phyloP scores from a whole-genome alignment of 2,113 vertebrate genomes.

The Cololabis saira region DNA sequence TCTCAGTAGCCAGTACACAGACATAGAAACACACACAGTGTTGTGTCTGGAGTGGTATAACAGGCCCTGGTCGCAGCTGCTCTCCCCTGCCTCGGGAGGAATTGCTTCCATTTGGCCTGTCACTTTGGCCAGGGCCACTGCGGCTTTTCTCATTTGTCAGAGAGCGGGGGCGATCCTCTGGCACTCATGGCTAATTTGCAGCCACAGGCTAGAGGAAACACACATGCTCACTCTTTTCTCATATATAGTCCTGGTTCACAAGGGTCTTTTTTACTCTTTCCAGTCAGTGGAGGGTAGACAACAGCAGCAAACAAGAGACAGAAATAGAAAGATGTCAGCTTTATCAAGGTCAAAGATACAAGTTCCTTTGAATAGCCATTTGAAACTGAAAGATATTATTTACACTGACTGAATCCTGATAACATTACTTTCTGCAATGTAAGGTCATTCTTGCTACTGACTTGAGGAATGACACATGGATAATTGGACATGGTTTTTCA shows the following conservation, averaged over 20 bases:
- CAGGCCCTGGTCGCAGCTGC: constrained; percentile 82
- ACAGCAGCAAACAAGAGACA: constrained; percentile 31
- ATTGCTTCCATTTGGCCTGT: constrained; percentile 89
- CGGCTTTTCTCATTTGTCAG: constrained; percentile 84
- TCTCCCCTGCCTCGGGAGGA: constrained; percentile 82
- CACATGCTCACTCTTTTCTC: constrained; percentile 30
- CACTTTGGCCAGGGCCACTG: constrained; percentile 77
- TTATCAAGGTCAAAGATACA: constrained; percentile 43
- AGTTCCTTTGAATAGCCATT: constrained; percentile 9
- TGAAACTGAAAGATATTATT: too few species aligned
- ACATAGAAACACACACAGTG: constrained; percentile 24
- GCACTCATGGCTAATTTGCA: constrained; percentile 78
- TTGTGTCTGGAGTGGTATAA: constrained; percentile 73
- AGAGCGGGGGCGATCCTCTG: constrained; percentile 74
- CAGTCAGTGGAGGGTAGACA: constrained; percentile 24
- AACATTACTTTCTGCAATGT: too few species aligned
- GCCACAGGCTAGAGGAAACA: constrained; percentile 60
- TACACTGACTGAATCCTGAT: too few species aligned
- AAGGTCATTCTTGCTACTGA: too few species aligned
- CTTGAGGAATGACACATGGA: too few species aligned
- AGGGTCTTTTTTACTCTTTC: constrained; percentile 57
- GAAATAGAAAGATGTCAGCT: constrained; percentile 25
- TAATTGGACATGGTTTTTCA: too few species aligned
- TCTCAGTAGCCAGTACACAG: constrained; percentile 36
- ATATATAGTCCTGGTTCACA: constrained; percentile 59